phyloP scores from a whole-genome alignment of 2,888 invertebrate species.

The Drosophila dives region DNA sequence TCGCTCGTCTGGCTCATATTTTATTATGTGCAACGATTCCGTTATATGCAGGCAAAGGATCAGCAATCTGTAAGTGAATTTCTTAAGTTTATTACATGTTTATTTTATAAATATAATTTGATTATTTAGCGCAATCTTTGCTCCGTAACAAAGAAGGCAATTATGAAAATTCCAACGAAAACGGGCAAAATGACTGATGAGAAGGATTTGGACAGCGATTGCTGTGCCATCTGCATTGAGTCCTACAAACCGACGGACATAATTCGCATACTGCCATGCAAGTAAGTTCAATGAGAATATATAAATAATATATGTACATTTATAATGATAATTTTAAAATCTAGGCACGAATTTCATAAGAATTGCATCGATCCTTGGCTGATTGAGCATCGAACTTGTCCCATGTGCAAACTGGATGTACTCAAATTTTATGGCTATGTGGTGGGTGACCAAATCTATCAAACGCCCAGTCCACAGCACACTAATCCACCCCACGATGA shows the following conservation, averaged over 20 bases:
- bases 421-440: slow-evolving; percentile 94
- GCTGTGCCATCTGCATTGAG: slow-evolving; percentile 98
- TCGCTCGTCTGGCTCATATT: slow-evolving; percentile 97
- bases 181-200: slow-evolving; percentile 95
- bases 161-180: slow-evolving; percentile 96
- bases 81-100: background rate
- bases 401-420: slow-evolving; percentile 99
- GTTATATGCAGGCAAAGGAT: slow-evolving; percentile 97
- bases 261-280: slow-evolving; percentile 95
- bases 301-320: background rate
- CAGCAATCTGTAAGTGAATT: slow-evolving; percentile 91
- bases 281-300: slow-evolving; percentile 86
- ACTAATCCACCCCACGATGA: slow-evolving; percentile 47
- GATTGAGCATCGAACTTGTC: slow-evolving; percentile 96
- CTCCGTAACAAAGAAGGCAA: slow-evolving; percentile 96
- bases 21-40: slow-evolving; percentile 97
- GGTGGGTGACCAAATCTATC: slow-evolving; percentile 87
- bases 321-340: background rate
- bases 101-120: background rate
- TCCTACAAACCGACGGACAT: slow-evolving; percentile 95
- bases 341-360: slow-evolving; percentile 97
- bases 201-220: slow-evolving; percentile 94
- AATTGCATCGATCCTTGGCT: slow-evolving; percentile 98
- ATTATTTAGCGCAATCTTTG: slow-evolving; percentile 92
- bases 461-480: slow-evolving; percentile 82